phyloP scores from a whole-genome alignment of 2,888 invertebrate genomes.

The Euplagia quadripunctaria region DNA sequence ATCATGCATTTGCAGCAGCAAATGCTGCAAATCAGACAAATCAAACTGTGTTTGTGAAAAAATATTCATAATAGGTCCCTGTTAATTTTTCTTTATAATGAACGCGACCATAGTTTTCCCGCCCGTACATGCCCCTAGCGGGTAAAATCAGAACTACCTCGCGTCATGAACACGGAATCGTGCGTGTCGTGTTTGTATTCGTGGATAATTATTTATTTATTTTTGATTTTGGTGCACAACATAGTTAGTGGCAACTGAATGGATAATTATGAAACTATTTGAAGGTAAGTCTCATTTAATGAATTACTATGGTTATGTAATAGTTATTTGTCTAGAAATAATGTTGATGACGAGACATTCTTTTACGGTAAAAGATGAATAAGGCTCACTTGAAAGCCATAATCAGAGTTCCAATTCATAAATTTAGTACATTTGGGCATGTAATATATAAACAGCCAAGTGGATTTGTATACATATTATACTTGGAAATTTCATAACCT shows the following conservation, averaged over 20 bases:
- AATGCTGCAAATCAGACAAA: too few relatives aligned
- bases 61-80: neutral
- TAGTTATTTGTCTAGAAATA: slow-evolving; percentile 50
- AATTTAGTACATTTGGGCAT: neutral
- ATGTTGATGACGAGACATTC: slow-evolving; percentile 61
- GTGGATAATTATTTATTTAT: slow-evolving; percentile 60
- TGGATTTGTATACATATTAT: neutral
- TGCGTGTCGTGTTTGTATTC: slow-evolving; percentile 73
- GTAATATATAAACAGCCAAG: neutral
- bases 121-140: slow-evolving; percentile 60
- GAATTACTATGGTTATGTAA: slow-evolving; percentile 73
- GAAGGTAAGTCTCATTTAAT: slow-evolving; percentile 68
- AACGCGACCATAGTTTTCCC: slow-evolving; percentile 60
- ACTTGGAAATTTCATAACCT: slow-evolving; percentile 39
- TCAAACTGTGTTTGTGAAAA: too few relatives aligned
- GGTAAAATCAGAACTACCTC: slow-evolving; percentile 61
- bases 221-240: slow-evolving; percentile 49
- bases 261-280: slow-evolving; percentile 50
- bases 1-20: too few relatives aligned
- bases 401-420: neutral
- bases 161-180: slow-evolving; percentile 68
- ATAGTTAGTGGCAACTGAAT: slow-evolving; percentile 49
- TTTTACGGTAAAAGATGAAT: slow-evolving; percentile 20
- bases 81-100: slow-evolving; percentile 10
- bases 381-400: neutral